A percentile compares a stretch with the other conserved stretches of the same genome.
These are phyloP conservation scores for Bombus fervidus DNA, from an alignment of 1,140 invertebrate genomes.

Conservation along the genomic window DNA sequence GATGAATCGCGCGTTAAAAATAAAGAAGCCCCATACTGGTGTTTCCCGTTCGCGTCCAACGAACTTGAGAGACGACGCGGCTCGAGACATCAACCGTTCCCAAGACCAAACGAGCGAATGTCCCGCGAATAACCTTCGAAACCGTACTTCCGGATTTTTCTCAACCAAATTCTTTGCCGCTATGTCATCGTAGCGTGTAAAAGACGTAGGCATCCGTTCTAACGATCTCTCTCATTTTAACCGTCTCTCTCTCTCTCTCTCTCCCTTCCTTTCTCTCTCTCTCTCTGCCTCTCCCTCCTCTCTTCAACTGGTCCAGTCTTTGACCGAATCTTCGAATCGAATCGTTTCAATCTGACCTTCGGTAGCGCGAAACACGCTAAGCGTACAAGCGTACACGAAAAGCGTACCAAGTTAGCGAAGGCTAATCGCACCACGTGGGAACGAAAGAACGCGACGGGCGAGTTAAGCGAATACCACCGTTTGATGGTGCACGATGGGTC, in stretches of 20 bases:
- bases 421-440: constrained; percentile 26
- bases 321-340: background rate
- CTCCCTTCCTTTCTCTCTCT: too few species aligned
- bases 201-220: too few species aligned
- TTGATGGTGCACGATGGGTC: constrained; percentile 36
- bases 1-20: constrained; percentile 53
- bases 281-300: fast-evolving
- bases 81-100: constrained; percentile 3
- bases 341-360: background rate
- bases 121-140: background rate
- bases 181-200: background rate
- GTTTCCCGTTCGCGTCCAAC: constrained; percentile 40
- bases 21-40: constrained; percentile 53
- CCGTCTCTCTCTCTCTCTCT: fast-evolving
- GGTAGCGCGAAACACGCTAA: background rate
- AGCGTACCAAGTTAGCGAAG: background rate
- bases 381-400: too few species aligned
- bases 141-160: background rate
- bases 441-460: background rate
- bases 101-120: background rate
- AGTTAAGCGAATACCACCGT: background rate
- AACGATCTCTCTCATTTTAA: background rate
- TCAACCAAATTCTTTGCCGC: background rate
- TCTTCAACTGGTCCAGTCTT: background rate
- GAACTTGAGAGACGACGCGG: constrained; percentile 16